phyloP scores from a whole-genome alignment of 2,113 vertebrate genomes.

The Rhinopomastus cyanomelas region DNA sequence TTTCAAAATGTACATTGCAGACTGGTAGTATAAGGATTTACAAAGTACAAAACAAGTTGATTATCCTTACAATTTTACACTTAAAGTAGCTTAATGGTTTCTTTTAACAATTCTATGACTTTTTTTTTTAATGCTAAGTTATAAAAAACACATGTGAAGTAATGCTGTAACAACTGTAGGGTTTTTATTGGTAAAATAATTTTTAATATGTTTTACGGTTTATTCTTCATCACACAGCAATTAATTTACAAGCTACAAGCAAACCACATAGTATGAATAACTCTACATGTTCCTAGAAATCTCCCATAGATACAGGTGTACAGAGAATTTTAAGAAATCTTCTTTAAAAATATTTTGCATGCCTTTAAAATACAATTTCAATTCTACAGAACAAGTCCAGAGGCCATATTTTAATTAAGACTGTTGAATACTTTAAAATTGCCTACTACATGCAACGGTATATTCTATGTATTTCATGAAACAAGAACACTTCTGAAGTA shows the following conservation, averaged over 20 bases:
- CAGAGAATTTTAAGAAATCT: background rate
- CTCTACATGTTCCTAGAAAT: background rate
- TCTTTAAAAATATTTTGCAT: background rate
- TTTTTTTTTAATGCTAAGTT: too few species aligned
- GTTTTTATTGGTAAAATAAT: background rate
- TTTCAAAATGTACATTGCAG: background rate
- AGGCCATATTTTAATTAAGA: background rate
- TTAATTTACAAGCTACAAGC: background rate
- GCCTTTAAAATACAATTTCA: background rate
- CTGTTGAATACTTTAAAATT: too few species aligned
- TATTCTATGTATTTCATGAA: background rate
- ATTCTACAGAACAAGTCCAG: background rate
- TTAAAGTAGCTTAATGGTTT: rapidly evolving
- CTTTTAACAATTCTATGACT: background rate
- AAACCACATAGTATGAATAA: background rate
- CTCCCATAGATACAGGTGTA: background rate
- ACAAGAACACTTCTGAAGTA: background rate
- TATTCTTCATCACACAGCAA: background rate
- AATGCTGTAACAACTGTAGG: rapidly evolving
- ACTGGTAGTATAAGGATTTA: rapidly evolving
- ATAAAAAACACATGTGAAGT: too few species aligned
- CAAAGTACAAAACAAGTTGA: background rate
- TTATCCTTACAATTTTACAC: background rate
- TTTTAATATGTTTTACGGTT: background rate
- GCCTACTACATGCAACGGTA: too few species aligned